Base-by-base conservation (phyloP, 2,113 vertebrate species). In the Corythornis madagascariensis region DNA sequence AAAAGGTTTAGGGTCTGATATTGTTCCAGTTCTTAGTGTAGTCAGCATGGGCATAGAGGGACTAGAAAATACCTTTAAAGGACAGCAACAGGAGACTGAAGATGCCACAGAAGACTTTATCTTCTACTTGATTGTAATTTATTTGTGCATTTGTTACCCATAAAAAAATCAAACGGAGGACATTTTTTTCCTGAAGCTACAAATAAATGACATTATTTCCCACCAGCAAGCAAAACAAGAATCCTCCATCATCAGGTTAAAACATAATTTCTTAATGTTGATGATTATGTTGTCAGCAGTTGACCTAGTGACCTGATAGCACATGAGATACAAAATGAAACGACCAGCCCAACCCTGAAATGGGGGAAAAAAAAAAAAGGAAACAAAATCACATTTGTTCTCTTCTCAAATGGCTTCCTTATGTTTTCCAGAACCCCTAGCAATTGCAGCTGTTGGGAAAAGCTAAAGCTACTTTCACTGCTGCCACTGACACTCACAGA, bases 391-490 rank as follows among this genome's bases (percentile, higher is more conserved):
- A 43, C 64, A 73, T 83, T 98, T 98, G 98, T 98, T 43, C 96
- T 97, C 81, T 98, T 98, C 93, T 98, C 97, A 94, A 98, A 99
- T 87, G 98, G 97, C 87, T 99, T 98, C 75, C 97, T 97, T 72
- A 98, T 95, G 97, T 98, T 98, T 83, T 97, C 94, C 59, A 91
- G 92, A 97, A 90, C 42, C 88, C 64, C 93, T 96, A 96, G 97
- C 71, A 74, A 95, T 48, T 90, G 86, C 93, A 95, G 93, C 88
- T 95, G 90, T 38, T 81, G 71, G 48, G 35, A 92, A 76, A 95
- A 91, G 47, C 66, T 86, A 70, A 66, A 75, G 64, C 59, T 85
- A 63, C 90, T 93, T 92, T 90, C 90, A 61, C 61, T 90, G 67
- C 67, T 87, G 69, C 78, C 59, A 90, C 61, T 57, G 86, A 92